Evolutionary conservation across 2,113 vertebrate genomes (phyloP).

Genomic region (Sminthopsis crassicaudata): DNA sequence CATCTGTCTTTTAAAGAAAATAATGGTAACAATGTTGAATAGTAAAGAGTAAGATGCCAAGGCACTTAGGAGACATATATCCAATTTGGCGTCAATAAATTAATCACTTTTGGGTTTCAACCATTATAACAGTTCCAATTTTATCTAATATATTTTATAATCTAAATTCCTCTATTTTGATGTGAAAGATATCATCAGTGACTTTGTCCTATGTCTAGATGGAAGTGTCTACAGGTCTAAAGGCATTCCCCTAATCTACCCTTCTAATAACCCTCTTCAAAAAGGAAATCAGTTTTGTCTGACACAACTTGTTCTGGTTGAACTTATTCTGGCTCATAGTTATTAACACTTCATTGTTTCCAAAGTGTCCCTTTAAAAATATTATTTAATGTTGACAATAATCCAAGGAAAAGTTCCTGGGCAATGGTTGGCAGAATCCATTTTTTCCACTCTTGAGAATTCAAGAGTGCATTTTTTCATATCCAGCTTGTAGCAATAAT

Average conservation of each 20-base stretch:
- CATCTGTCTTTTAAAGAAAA: neutral
- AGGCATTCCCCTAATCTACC: neutral
- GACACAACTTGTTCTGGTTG: neutral
- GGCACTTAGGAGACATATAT: neutral
- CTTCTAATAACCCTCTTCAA: neutral
- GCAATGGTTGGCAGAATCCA: neutral
- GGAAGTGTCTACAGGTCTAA: neutral
- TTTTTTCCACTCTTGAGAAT: neutral
- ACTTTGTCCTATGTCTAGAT: neutral
- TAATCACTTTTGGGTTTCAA: neutral
- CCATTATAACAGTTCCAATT: neutral
- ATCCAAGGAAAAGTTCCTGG: neutral
- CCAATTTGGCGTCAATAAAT: neutral
- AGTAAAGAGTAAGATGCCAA: neutral
- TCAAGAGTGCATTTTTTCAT: neutral
- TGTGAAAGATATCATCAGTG: neutral
- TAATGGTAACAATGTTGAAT: neutral
- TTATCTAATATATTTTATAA: neutral
- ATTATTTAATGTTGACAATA: neutral
- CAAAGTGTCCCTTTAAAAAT: neutral
- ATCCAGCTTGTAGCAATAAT: neutral
- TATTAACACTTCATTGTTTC: neutral
- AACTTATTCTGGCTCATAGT: neutral
- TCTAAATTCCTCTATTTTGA: neutral
- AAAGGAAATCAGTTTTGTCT: neutral